A percentile compares a stretch with the other conserved stretches of the same genome.
Conservation (phyloP, 2,797 vertebrate genomes). For the Typhlichthys eigenmanni region DNA sequence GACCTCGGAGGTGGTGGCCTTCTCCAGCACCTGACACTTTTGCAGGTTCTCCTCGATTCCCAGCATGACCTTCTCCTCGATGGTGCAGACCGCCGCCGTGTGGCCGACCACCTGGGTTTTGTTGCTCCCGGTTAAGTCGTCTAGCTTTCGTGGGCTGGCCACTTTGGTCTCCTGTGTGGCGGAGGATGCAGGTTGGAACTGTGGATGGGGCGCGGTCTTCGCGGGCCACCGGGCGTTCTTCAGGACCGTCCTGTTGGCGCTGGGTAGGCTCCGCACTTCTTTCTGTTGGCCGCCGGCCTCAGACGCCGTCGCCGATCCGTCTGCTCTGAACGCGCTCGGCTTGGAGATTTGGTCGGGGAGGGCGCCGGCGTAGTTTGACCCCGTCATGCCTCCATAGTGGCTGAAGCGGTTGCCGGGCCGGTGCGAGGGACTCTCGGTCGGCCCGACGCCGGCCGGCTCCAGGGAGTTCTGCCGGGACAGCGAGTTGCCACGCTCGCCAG, state of each 20-base stretch:
- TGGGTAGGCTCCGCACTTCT: slow-evolving; percentile 52
- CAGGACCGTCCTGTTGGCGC: slow-evolving; percentile 54
- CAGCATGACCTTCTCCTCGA: slow-evolving; percentile 95
- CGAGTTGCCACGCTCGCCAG: slow-evolving; percentile 86
- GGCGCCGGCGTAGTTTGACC: slow-evolving; percentile 67
- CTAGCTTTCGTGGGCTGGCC: slow-evolving; percentile 50
- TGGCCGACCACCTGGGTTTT: slow-evolving; percentile 54
- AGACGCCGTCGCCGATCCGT: slow-evolving; percentile 39
- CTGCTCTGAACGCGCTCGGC: slow-evolving; percentile 58
- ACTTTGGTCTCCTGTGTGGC: slow-evolving; percentile 51
- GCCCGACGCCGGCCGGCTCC: slow-evolving; percentile 51
- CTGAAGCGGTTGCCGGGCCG: slow-evolving; percentile 63
- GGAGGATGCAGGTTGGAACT: slow-evolving; percentile 64
- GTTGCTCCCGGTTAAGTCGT: slow-evolving; percentile 67
- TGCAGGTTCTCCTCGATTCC: slow-evolving; percentile 91
- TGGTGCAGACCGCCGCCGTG: slow-evolving; percentile 74
- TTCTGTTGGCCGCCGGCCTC: slow-evolving; percentile 66
- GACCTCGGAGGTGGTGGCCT: slow-evolving; percentile 72
- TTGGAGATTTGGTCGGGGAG: slow-evolving; percentile 77
- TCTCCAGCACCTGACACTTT: slow-evolving; percentile 86
- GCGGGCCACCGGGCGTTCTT: slow-evolving; percentile 60
- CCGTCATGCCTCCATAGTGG: slow-evolving; percentile 72
- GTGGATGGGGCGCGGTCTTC: slow-evolving; percentile 68
- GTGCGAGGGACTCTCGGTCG: slow-evolving; percentile 61
- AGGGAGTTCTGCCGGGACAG: slow-evolving; percentile 84